Evolutionary conservation across 2,888 invertebrate species (phyloP).

Genomic region (Apodemia duryi): DNA sequence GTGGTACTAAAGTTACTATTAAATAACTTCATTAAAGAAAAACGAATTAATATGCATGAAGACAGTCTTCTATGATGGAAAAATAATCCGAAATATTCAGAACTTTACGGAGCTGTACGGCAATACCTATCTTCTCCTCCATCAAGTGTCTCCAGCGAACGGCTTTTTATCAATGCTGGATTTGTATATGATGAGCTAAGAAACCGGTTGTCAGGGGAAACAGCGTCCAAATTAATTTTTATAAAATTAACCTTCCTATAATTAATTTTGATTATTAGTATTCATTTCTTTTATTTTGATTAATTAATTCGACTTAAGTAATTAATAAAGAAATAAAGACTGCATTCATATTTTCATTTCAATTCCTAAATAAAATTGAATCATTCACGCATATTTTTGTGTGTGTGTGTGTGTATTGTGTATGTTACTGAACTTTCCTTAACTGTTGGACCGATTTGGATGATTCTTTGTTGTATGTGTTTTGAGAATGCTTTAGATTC

Average conservation of each 20-base stretch:
- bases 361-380: too few species aligned
- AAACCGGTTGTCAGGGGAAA: not conserved
- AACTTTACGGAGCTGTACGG: not conserved
- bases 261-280: slow-evolving; percentile 5
- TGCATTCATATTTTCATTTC: too few species aligned
- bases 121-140: not conserved
- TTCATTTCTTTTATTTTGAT: not conserved
- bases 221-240: slow-evolving; percentile 1
- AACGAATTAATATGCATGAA: slow-evolving; percentile 19
- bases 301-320: too few species aligned
- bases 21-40: slow-evolving; percentile 19
- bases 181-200: not conserved
- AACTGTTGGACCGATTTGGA: too few species aligned
- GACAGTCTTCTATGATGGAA: slow-evolving; percentile 20
- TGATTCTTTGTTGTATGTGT: too few species aligned
- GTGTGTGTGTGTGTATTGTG: too few species aligned
- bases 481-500: too few species aligned
- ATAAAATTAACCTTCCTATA: slow-evolving; percentile 1
- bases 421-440: too few species aligned
- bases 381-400: too few species aligned
- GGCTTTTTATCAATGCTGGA: not conserved
- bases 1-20: slow-evolving; percentile 19
- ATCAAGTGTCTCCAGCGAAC: not conserved
- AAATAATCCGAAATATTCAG: slow-evolving; percentile 15
- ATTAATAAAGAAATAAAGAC: too few species aligned